phyloP scores from a whole-genome alignment of 1,140 invertebrate genomes.

The Aricia agestis region DNA sequence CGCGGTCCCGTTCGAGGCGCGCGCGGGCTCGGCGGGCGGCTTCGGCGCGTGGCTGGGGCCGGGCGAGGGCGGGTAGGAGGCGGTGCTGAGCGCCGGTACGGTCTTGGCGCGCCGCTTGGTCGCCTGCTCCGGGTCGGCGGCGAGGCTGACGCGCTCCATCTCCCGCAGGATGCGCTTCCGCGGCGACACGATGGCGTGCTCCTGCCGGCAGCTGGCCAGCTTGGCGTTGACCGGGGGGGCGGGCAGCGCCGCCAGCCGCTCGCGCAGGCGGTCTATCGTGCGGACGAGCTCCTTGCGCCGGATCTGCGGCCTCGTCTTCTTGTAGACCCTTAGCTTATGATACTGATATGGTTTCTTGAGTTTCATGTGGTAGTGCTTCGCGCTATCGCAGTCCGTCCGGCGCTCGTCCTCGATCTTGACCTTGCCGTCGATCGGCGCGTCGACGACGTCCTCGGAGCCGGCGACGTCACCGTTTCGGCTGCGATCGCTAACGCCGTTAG shows the following conservation, averaged over 20 bases:
- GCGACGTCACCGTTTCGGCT: slow-evolving; percentile 53
- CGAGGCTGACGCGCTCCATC: slow-evolving; percentile 82
- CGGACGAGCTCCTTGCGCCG: slow-evolving; percentile 58
- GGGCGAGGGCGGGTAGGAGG: slow-evolving; percentile 58
- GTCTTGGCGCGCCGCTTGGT: slow-evolving; percentile 72
- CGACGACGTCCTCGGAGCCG: slow-evolving; percentile 55
- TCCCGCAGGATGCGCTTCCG: slow-evolving; percentile 85
- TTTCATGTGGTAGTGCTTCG: slow-evolving; percentile 71
- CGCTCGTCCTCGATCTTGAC: slow-evolving; percentile 45
- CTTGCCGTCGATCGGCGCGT: slow-evolving; percentile 44
- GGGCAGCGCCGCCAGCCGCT: slow-evolving; percentile 62
- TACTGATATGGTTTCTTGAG: slow-evolving; percentile 72
- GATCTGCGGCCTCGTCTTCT: slow-evolving; percentile 57
- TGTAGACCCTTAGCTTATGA: slow-evolving; percentile 71
- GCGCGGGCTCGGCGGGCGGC: slow-evolving; percentile 34
- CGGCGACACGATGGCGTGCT: slow-evolving; percentile 79
- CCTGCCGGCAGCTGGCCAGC: slow-evolving; percentile 64
- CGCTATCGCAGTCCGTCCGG: slow-evolving; percentile 57
- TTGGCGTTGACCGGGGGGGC: slow-evolving; percentile 62
- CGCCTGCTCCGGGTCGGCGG: slow-evolving; percentile 74
- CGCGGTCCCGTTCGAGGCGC: slow-evolving; percentile 45
- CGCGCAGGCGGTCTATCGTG: slow-evolving; percentile 70
- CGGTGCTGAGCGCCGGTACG: slow-evolving; percentile 59
- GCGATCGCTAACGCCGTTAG: slow-evolving; percentile 53
- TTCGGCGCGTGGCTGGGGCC: slow-evolving; percentile 52